phyloP scores from a whole-genome alignment of 2,888 invertebrate genomes.

The Aromia moschata region DNA sequence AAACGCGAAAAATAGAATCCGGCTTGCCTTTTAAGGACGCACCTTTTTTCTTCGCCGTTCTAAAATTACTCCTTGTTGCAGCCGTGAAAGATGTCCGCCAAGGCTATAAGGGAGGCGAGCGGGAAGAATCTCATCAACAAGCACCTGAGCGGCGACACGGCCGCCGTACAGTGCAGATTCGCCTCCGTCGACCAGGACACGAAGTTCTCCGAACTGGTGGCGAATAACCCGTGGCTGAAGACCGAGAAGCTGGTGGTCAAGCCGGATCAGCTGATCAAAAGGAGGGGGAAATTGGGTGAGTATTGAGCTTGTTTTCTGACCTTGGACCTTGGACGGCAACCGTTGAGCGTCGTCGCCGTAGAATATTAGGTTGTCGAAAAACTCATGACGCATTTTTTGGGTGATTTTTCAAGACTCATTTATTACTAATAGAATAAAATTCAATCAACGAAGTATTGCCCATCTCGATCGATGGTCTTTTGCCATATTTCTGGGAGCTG shows the following conservation, averaged over 20 bases:
- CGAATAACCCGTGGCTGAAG: conserved; percentile 86
- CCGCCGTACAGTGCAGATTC: conserved; percentile 79
- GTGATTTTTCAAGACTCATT: too few relatives aligned
- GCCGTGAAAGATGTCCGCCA: conserved; percentile 84
- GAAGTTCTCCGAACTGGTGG: conserved; percentile 78
- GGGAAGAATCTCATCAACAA: conserved; percentile 93
- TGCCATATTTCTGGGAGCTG: too few relatives aligned
- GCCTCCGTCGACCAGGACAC: conserved; percentile 82
- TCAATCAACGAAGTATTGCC: too few relatives aligned
- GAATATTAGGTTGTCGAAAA: too few relatives aligned
- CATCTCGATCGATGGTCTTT: too few relatives aligned
- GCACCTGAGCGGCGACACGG: conserved; percentile 73
- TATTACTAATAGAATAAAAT: too few relatives aligned
- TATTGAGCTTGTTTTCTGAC: conserved; percentile 3
- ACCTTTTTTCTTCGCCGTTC: not conserved
- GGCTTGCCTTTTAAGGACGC: too few relatives aligned
- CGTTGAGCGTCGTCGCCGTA: too few relatives aligned
- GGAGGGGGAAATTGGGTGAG: conserved; percentile 90
- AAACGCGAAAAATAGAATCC: too few relatives aligned
- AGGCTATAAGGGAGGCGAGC: conserved; percentile 94
- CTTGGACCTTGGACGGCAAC: not conserved
- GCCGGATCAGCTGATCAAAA: conserved; percentile 98
- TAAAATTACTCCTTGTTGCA: conserved; percentile 29
- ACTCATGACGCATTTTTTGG: too few relatives aligned
- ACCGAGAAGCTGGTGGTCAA: conserved; percentile 94